phyloP scores from a whole-genome alignment of 2,888 invertebrate genomes.

The Noctua fimbriata region DNA sequence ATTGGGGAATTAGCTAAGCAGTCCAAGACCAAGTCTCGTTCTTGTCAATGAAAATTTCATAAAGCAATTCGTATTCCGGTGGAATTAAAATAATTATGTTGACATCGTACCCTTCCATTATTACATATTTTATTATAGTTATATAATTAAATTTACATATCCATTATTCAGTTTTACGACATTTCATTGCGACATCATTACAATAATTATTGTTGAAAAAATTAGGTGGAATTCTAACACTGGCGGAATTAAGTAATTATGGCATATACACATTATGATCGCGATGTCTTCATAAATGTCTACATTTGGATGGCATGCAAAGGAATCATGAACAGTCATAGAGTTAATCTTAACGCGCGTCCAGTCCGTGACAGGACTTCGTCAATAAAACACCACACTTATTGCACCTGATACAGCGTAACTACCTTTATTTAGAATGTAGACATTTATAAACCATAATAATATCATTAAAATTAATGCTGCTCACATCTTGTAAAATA shows the following conservation, averaged over 20 bases:
- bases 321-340: conserved; percentile 4
- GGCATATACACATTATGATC: conserved; percentile 37
- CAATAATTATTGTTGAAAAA: conserved; percentile 42
- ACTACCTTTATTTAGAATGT: conserved; percentile 53
- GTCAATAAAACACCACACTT: conserved; percentile 55
- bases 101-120: conserved; percentile 60
- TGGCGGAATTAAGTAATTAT: conserved; percentile 54
- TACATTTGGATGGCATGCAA: conserved; percentile 55
- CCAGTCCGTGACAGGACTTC: background rate
- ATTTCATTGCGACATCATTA: conserved; percentile 52
- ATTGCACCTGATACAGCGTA: conserved; percentile 30
- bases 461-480: conserved; percentile 54
- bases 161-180: conserved; percentile 44
- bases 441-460: conserved; percentile 61
- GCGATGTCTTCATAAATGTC: conserved; percentile 58
- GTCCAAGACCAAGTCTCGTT: conserved; percentile 29
- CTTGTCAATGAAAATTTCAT: conserved; percentile 56
- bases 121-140: conserved; percentile 62
- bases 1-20: conserved; percentile 46
- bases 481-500: conserved; percentile 61
- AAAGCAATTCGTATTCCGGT: conserved; percentile 62
- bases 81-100: conserved; percentile 69
- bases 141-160: conserved; percentile 61
- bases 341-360: background rate
- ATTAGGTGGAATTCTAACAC: conserved; percentile 38